Evolutionary conservation across 2,888 invertebrate species (phyloP).

Genomic region (Oeneis ivallda): DNA sequence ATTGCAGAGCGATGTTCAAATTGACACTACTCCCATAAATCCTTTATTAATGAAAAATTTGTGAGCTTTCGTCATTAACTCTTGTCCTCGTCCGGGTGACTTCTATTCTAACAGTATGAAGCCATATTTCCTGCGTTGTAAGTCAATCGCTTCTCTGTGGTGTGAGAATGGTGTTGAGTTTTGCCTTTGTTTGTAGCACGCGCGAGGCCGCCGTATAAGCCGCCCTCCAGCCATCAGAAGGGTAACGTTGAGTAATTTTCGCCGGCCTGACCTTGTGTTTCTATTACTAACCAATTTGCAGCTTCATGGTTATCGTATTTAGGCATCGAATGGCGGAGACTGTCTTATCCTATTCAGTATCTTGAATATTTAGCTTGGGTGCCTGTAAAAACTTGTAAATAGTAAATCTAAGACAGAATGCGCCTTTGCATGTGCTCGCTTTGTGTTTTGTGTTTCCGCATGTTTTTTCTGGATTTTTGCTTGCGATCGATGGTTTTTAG

Average conservation of each 20-base stretch:
- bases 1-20: no score
- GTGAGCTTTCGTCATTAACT: constrained; percentile 39
- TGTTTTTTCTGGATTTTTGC: constrained; percentile 23
- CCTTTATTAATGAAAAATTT: constrained; percentile 6
- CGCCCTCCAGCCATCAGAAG: constrained; percentile 75
- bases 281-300: constrained; percentile 67
- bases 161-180: constrained; percentile 72
- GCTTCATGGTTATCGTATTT: constrained; percentile 71
- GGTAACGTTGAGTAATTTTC: constrained; percentile 70
- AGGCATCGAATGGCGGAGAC: constrained; percentile 67
- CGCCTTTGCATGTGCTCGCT: constrained; percentile 48
- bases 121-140: constrained; percentile 2
- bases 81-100: constrained; percentile 40
- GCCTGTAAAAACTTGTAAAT: constrained; percentile 49
- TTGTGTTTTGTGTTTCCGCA: constrained; percentile 31
- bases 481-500: constrained; percentile 26
- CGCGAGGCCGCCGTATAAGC: constrained; percentile 69
- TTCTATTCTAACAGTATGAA: constrained; percentile 30
- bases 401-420: constrained; percentile 52
- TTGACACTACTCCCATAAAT: no score
- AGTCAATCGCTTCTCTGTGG: constrained; percentile 46
- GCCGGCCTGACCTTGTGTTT: constrained; percentile 59
- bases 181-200: constrained; percentile 76
- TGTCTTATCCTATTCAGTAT: constrained; percentile 51
- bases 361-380: constrained; percentile 17